These are phyloP conservation scores for Poecile montanus DNA, from an alignment of 2,797 vertebrate species.

Conservation along the genomic window DNA sequence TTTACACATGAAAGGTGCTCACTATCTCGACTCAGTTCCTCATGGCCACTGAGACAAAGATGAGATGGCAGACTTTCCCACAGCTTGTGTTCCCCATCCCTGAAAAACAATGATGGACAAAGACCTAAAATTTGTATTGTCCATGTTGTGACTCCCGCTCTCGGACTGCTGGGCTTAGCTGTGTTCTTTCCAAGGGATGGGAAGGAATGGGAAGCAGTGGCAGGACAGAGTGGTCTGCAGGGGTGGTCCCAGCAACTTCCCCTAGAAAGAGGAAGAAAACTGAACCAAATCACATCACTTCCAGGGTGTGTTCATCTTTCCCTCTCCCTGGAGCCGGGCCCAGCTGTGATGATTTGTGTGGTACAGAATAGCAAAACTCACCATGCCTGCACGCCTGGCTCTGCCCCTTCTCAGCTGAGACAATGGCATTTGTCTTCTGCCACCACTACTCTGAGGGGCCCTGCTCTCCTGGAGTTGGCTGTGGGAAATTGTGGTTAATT, in stretches of 20 bases:
- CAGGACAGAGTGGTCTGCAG: neutral
- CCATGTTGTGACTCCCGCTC: accelerated
- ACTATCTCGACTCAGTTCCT: accelerated
- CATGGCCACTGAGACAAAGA: accelerated
- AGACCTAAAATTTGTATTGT: neutral
- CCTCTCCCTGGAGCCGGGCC: accelerated
- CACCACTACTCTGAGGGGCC: accelerated
- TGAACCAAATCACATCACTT: accelerated
- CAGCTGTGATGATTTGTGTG: neutral
- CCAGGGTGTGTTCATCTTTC: neutral
- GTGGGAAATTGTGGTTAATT: neutral
- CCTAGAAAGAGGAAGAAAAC: neutral
- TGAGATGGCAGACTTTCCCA: neutral
- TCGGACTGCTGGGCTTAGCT: neutral
- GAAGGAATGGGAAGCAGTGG: accelerated
- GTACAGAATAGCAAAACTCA: accelerated
- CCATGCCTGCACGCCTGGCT: accelerated
- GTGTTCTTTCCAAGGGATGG: neutral
- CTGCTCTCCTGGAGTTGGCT: neutral
- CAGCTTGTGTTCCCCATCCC: neutral
- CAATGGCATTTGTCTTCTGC: neutral
- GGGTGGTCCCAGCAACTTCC: neutral
- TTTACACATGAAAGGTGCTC: neutral
- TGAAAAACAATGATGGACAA: neutral
- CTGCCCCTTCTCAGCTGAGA: neutral